Conservation (phyloP, 1,140 invertebrate species). For the Zaprionus ornatus region DNA sequence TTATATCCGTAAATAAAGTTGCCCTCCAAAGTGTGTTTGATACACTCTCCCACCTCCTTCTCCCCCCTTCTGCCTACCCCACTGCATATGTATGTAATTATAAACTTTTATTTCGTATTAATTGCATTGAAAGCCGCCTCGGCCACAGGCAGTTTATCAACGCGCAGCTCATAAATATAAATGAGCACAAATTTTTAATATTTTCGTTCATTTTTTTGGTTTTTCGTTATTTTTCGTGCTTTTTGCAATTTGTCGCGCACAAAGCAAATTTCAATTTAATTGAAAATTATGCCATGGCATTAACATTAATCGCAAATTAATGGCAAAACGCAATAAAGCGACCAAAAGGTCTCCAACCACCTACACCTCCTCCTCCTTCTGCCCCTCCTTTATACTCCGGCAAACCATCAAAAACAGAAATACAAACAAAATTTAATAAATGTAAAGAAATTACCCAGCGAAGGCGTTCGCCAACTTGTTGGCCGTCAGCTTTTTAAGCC, state of each 20-base stretch:
- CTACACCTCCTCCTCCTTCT: neutral
- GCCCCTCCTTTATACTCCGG: neutral
- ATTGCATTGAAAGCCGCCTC: conserved; percentile 69
- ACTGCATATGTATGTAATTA: conserved; percentile 64
- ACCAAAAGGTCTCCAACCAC: conserved; percentile 4
- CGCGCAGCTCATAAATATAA: conserved; percentile 75
- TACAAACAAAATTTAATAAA: neutral
- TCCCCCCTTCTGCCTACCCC: too few species aligned
- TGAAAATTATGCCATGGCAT: conserved; percentile 79
- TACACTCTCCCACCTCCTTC: conserved; percentile 34
- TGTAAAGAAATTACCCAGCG: conserved; percentile 40
- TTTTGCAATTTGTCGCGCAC: conserved; percentile 73
- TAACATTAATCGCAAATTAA: conserved; percentile 70
- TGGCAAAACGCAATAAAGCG: conserved; percentile 40
- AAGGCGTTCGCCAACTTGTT: conserved; percentile 45
- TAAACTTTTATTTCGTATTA: conserved; percentile 70
- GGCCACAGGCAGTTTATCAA: conserved; percentile 62
- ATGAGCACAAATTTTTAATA: conserved; percentile 56
- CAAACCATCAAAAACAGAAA: neutral
- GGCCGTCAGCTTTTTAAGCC: conserved; percentile 29
- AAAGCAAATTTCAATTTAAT: conserved; percentile 82
- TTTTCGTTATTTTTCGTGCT: conserved; percentile 38
- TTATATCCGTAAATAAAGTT: conserved; percentile 17
- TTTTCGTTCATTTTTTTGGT: conserved; percentile 6
- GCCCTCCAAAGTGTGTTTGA: conserved; percentile 58